Base-by-base conservation (phyloP, 2,113 vertebrate genomes). In the Hydropotes inermis region DNA sequence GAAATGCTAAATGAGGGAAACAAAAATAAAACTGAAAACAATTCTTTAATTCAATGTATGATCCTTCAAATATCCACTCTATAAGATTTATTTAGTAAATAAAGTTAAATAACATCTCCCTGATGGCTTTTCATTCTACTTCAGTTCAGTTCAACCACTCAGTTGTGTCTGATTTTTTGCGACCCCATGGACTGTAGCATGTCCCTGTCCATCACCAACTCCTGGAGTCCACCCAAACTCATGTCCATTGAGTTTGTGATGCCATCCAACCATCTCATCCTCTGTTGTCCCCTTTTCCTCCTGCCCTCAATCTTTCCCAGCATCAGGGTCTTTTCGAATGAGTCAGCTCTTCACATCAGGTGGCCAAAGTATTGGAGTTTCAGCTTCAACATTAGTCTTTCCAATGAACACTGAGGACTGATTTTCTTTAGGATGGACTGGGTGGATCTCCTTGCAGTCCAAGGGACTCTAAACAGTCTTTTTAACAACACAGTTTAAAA, bases 41-140 rank as follows among this genome's bases (percentile, higher is more conserved):
- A 78, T 6, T 16, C 52, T 39, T 93, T 74, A 95, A 84, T 83
- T 17, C 10, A 91, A 45, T 57, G 39, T 7, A 39, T 36, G 30
- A 50, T 67, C 14, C 21, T 86, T 96, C 39, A 85, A 2, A 50
- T 2, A 92, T 45, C 13, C 3, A 83, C n/a, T 45, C 57, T 83
- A 13, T 83, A 36, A 83, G 5, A 93, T 36, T 87, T 50, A 79
- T 60, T 94, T 91, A 82, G 6, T 28, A 89, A 96, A 87, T 78
- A 83, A 76, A 83, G 85, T 89, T 47, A 82, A 78, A 84, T 55
- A 61, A 7, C 13, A 81, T 45, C 14, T 64, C 47, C 23, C 11
- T 25, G 52, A 45, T 17, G 79, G 14, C 27, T 81, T 97, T 36
- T 27, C 30, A 54, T 21, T 57, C 12, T 57, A 25, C 7, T 93